These are phyloP conservation scores for Oscheius sp. DNA, from an alignment of 2,888 invertebrate species.

Conservation along the genomic window DNA sequence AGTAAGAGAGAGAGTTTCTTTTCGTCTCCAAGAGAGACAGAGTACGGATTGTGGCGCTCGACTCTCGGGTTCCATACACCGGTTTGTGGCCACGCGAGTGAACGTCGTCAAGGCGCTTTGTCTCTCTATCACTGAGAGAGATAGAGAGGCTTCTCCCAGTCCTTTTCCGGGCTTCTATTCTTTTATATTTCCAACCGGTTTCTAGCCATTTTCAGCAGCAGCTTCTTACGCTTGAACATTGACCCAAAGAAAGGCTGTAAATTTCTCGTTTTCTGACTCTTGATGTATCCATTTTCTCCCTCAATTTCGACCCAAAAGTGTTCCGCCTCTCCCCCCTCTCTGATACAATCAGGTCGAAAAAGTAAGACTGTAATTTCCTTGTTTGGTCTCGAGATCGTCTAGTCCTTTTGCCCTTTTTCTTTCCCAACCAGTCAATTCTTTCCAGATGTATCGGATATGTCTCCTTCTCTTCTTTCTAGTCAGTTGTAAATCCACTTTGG, in stretches of 20 bases:
- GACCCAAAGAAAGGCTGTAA: too few relatives aligned
- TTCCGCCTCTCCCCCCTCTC: not conserved
- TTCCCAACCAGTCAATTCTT: not conserved
- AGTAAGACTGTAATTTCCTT: not conserved
- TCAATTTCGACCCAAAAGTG: too few relatives aligned
- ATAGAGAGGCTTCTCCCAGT: too few relatives aligned
- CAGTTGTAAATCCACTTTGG: constrained; percentile 34
- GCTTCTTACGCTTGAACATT: too few relatives aligned
- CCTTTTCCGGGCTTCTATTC: not conserved
- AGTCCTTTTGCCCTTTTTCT: not conserved
- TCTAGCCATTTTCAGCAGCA: not conserved
- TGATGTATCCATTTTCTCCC: too few relatives aligned
- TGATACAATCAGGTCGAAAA: not conserved
- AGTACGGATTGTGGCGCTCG: constrained; percentile 2
- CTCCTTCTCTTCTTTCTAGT: constrained; percentile 30
- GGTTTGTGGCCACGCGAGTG: constrained; percentile 11
- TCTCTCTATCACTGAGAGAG: not conserved
- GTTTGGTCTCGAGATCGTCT: not conserved
- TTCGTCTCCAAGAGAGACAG: too few relatives aligned
- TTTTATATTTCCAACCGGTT: not conserved
- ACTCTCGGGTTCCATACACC: constrained; percentile 22
- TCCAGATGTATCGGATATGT: constrained; percentile 28
- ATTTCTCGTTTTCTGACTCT: too few relatives aligned
- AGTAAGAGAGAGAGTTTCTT: too few relatives aligned
- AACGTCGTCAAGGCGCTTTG: not conserved